A percentile compares a stretch with the other conserved stretches of the same genome.
phyloP scores from a whole-genome alignment of 2,113 vertebrate species.

The Brienomyrus longianalis region DNA sequence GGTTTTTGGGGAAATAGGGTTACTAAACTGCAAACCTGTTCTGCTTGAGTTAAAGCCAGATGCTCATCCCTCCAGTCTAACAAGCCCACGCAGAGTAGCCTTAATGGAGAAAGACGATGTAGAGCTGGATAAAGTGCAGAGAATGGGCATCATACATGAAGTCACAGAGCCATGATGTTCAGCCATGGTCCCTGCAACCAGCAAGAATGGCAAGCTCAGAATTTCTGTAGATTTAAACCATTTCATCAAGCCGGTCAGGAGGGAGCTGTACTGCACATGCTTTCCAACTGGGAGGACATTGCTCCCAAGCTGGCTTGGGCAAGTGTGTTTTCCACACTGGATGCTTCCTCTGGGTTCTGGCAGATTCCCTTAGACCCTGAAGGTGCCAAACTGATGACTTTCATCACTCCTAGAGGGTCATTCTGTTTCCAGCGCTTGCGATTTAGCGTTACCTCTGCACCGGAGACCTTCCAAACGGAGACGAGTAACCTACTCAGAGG shows the following conservation, averaged over 20 bases:
- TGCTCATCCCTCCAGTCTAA: neutral
- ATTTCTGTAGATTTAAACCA: conserved; percentile 21
- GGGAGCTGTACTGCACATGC: neutral
- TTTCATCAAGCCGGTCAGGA: conserved; percentile 15
- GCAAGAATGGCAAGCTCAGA: conserved; percentile 18
- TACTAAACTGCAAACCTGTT: conserved; percentile 3
- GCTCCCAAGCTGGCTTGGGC: neutral
- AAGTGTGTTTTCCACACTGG: conserved; percentile 15
- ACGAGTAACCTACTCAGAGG: neutral
- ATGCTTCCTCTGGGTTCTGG: conserved; percentile 18
- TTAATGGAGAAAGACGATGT: neutral
- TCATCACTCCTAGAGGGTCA: conserved; percentile 10
- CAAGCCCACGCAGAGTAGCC: conserved; percentile 5
- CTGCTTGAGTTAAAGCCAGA: conserved; percentile 15
- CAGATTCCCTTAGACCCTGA: conserved; percentile 10
- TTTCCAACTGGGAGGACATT: conserved; percentile 18
- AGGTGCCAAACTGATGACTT: conserved; percentile 9
- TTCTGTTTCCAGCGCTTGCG: neutral
- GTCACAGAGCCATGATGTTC: conserved; percentile 22
- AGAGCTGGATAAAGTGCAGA: neutral
- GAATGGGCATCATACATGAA: neutral
- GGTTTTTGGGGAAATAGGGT: neutral
- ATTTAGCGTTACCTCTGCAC: neutral
- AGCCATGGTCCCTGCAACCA: conserved; percentile 14
- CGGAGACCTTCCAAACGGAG: conserved; percentile 15